Percentiles rank a stretch among this genome's conserved stretches.
Evolutionary conservation across 2,888 invertebrate species (phyloP).

Genomic region (Drosophila macrospina): DNA sequence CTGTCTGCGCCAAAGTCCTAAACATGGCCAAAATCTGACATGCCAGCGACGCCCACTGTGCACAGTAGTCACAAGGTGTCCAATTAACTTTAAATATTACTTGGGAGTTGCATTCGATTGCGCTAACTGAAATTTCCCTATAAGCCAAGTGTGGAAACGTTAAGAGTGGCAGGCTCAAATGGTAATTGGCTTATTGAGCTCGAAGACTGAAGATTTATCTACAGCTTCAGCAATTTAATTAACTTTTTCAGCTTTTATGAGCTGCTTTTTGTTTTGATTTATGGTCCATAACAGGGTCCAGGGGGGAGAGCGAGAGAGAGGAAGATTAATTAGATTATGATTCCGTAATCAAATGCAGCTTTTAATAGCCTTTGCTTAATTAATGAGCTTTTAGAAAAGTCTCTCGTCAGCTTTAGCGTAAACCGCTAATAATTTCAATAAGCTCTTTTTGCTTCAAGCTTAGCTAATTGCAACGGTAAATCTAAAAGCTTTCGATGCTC

Average conservation of each 20-base stretch:
- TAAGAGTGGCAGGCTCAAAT: neutral
- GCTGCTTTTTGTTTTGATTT: neutral
- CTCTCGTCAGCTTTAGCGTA: too few species aligned
- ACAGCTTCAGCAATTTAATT: neutral
- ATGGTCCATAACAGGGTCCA: neutral
- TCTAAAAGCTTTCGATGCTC: neutral
- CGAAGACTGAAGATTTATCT: neutral
- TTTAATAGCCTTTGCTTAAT: too few species aligned
- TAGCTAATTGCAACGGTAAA: too few species aligned
- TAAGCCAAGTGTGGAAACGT: neutral
- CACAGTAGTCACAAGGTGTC: conserved; percentile 27
- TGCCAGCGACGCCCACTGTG: conserved; percentile 6
- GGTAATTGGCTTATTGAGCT: conserved; percentile 2
- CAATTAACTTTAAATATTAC: conserved; percentile 33
- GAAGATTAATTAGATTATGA: too few species aligned
- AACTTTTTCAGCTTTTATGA: neutral
- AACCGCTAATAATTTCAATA: too few species aligned
- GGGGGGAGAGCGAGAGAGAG: too few species aligned
- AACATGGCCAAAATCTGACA: conserved; percentile 16
- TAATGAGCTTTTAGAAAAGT: neutral
- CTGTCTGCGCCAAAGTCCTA: conserved; percentile 25
- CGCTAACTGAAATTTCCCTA: neutral
- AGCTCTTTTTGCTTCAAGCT: too few species aligned
- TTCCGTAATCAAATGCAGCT: too few species aligned
- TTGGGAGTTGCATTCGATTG: neutral